Evolutionary conservation across 2,113 vertebrate genomes (phyloP), one percentile per base, ranked within the genome.

Genomic region (Pseudopodoces humilis): DNA sequence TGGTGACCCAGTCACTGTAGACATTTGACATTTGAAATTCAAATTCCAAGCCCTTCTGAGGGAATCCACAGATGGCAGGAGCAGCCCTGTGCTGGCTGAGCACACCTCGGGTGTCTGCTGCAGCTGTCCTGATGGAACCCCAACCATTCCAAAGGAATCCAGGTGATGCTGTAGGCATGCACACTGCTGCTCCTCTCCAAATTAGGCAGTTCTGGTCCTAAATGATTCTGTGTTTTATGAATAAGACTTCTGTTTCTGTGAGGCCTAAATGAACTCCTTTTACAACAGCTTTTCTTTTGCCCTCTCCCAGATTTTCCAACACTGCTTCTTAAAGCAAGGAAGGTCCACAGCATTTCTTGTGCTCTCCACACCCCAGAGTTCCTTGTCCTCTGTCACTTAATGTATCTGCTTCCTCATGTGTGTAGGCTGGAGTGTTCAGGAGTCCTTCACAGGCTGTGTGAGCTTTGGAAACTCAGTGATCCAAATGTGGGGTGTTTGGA

Each of bases 371-470:
- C 58, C 78, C n/a, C 9, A 16, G 62, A 79, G 81, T 6, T 20
- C 35, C 21, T 0, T 35, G 22, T 4, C 1, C 62, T 23, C 23
- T 35, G 30, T n/a, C 68, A 16, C 31, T 74, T 33, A 12, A 52
- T n/a, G 47, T 15, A 10, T 30, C 49, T 75, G 67, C 14, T 3
- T 64, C 59, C 28, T n/a, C 30, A 0, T 0, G 0, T 10, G 63
- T 9, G 27, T 8, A 3, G 39, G 30, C 35, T 71, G 83, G 11
- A 68, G 58, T 31, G 78, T 63, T 87, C 11, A 14, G 21, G 18
- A 41, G 81, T 35, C 70, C 18, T 69, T 55, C 86, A 43, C 35
- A 53, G 25, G 10, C 59, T 65, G 77, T 5, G 24, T 8, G 49
- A 67, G 69, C 53, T 72, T 80, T 56, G 69, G 81, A 60, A 75